Evolutionary conservation across 2,113 vertebrate species (phyloP), one percentile per base, ranked within the genome.

Genomic region (Silurus meridionalis): DNA sequence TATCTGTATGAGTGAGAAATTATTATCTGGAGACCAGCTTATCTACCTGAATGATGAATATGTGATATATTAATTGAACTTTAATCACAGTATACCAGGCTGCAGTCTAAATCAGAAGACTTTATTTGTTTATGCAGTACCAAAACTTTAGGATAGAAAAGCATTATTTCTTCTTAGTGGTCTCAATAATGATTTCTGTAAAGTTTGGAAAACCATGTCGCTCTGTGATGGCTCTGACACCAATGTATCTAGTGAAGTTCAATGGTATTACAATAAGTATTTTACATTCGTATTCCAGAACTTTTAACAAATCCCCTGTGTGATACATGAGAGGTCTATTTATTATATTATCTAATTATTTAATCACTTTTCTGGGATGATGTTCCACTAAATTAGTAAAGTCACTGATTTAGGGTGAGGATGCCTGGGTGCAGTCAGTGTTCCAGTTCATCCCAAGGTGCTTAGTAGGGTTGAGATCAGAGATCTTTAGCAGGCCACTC

Each of bases 1-100:
- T 85, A 85, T 52, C 71, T 53, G 83, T 15, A 84, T 63, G 71
- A 6, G 8, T 11, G 50, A 72, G 25, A 84, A 63, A 85, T 64
- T 78, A 74, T 64, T 77, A 60, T 64, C 2, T 50, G 53, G 8
- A 28, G 72, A 75, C 37, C n/a, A 28, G 10, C 58, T 28, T 63
- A n/a, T 77, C 50, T 25, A 77, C 74, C 1, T 37, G 50, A n/a
- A 28, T 64, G 83, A 84, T 77, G 23, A 77, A 64, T 4, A 25
- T n/a, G 50, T 52, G 71, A 85, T 78, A 37, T 28, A 25, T 23
- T 19, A 60, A 57, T 55, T n/a, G 23, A 80, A 69, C 19, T 69
- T 37, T 25, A n/a, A 84, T 60, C 46, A 25, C 37, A 67, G 8
- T 14, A 78, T 46, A 58, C 37, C 28, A 48, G 19, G 28, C 78